Evolutionary conservation across 2,113 vertebrate genomes (phyloP), one percentile per base, ranked within the genome.

Genomic region (Chaetodon auriga): DNA sequence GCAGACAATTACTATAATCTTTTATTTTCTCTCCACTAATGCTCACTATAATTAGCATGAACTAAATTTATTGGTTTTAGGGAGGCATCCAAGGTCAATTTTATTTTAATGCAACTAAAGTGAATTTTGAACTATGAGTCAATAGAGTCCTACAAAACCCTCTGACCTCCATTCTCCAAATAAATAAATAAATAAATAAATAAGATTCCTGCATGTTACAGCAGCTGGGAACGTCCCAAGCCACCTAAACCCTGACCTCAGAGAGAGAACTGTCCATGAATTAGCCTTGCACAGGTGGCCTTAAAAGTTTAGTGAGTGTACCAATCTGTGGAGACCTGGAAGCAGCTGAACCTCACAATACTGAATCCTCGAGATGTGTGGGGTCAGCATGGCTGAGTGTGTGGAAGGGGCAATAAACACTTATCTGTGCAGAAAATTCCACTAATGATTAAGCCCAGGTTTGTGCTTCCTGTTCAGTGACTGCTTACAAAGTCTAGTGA

Each of bases 371-470:
- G 5, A 89, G 83, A 90, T 89, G 75, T 83, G 70, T 86, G 78
- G 82, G 80, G 86, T 87, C 87, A 71, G 82, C 66, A 38, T 65
- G 66, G 43, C 57, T 85, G 30, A 30, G 63, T 82, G 87, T 74
- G 75, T 61, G 62, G 77, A 88, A 7, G 55, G 53, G 85, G 89
- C 83, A 91, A 94, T 93, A 93, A 95, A 95, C 82, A 89, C 88
- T 89, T 84, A 91, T 90, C 88, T 81, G 23, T 64, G 61, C 63
- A 80, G 77, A 68, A 81, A 83, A 90, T 79, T 84, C 85, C 53
- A 46, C 85, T 88, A 74, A 89, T 81, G 66, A 61, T 80, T 85
- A 82, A 89, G 68, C 57, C 48, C 9, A 25, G 53, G 66, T 55
- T 83, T 75, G 80, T 74, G 49, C 81, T 88, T 89, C 86, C 86